Evolutionary conservation across 2,113 vertebrate species (phyloP), one percentile per base, ranked within the genome.

Genomic region (Glaucidium brasilianum): DNA sequence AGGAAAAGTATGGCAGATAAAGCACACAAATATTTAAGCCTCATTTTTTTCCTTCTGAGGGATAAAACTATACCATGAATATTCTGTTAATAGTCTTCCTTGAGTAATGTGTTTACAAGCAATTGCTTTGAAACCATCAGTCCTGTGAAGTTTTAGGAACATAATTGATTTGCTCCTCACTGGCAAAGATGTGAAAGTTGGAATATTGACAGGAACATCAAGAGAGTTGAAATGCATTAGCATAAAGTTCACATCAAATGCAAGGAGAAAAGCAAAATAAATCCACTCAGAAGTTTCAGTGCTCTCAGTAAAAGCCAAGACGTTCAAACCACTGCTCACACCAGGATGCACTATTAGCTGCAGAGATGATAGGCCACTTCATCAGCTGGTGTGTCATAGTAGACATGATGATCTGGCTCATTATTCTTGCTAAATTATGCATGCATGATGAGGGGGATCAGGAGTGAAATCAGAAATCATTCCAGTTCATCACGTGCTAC

Each of bases 241-340:
- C 88, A 90, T 84, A 80, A 80, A 85, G 34, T 62, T 76, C 92
- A 82, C 80, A 78, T 62, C 62, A 94, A 67, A 79, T 52, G 69
- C 53, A n/a, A 75, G 83, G 60, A 81, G 88, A 97, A 97, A 55
- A 98, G 98, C 20, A 94, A 86, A 91, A 98, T 66, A 98, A 5
- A 97, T 97, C 37, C 98, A 87, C 90, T 98, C 73, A 8, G 97
- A 96, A 7, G 98, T 98, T 96, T 98, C 97, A 0, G 96, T 97
- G 92, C 96, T 98, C 92, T 97, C 62, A 94, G 96, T 97, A 98
- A 94, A 98, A 99, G 77, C 98, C 97, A 96, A 97, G 98, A 95
- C 47, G 63, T 59, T 96, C 97, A 98, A 26, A 90, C 96, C 96
- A 49, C 97, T 88, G 59, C 98, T 98, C 97, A 8, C 32, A 77